Evolutionary conservation across 1,140 invertebrate species (phyloP).

Genomic region (Danaus melanippus): DNA sequence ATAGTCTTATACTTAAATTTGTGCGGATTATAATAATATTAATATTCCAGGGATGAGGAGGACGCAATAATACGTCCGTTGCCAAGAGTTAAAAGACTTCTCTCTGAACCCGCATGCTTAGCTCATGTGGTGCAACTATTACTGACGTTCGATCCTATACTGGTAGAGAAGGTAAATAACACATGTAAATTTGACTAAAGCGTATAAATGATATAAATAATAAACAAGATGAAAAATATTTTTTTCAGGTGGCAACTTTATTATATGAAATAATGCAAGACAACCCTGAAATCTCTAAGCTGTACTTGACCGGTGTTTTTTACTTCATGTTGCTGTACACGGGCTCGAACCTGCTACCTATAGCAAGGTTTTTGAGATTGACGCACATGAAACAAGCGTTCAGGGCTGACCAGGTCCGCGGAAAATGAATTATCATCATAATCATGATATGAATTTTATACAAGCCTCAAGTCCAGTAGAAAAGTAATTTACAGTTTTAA

Average conservation of each 20-base stretch:
- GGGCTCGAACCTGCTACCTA: slow-evolving; percentile 96
- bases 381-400: slow-evolving; percentile 97
- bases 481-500: slow-evolving; percentile 5
- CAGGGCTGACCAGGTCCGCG: slow-evolving; percentile 86
- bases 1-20: no score
- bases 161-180: slow-evolving; percentile 85
- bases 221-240: slow-evolving; percentile 6
- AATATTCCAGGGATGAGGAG: slow-evolving; percentile 80
- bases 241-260: slow-evolving; percentile 83
- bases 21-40: no score
- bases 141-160: slow-evolving; percentile 96
- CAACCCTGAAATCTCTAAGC: slow-evolving; percentile 94
- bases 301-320: slow-evolving; percentile 97
- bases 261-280: slow-evolving; percentile 94
- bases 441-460: no score
- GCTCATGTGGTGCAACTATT: slow-evolving; percentile 97
- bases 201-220: not conserved
- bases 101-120: slow-evolving; percentile 91
- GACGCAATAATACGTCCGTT: slow-evolving; percentile 95
- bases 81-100: slow-evolving; percentile 89
- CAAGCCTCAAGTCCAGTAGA: no score
- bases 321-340: slow-evolving; percentile 99
- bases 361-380: slow-evolving; percentile 93
- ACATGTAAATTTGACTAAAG: not conserved
- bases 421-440: not conserved